Base-by-base conservation (phyloP, 2,113 vertebrate species). In the Gallinago media region DNA sequence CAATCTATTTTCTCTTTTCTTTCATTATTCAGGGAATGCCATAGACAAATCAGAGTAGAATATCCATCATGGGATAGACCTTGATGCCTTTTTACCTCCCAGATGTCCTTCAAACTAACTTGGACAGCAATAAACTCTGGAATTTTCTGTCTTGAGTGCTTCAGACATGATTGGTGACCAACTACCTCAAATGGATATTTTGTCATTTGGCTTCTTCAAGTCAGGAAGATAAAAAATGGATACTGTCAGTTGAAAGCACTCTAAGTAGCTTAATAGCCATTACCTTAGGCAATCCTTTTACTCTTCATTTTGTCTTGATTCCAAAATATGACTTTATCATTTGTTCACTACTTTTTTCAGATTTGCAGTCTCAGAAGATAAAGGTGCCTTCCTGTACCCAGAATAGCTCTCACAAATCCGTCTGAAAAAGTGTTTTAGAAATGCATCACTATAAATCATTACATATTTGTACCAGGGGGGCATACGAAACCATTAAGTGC, bases 301-400 rank as follows among this genome's bases (percentile, higher is more conserved):
- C 42, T 96, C 59, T 80, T 71, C 63, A 49, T 94, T 96, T 94
- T 93, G 75, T 90, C 93, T 82, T 49, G 26, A 59, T 96, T 92
- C 82, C 92, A 96, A 65, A 85, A 85, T 20, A 86, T 44, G 75
- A 90, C 78, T 73, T 85, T 27, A 72, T 44, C 22, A 36, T 91
- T 88, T 94, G 62, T 88, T 68, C 49, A 18, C 36, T 75, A 5
- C 62, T 83, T 82, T 62, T 62, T 86, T 76, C 58, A 73, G 66
- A 66, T 94, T 77, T 94, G 75, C 89, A 70, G 46, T 42, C 92
- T 93, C 29, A 55, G 67, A 93, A 93, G 55, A 80, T 20, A 34
- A 88, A 95, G 67, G 16, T 90, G 67, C 75, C 81, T 85, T 90
- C 46, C 59, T 85, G 29, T 66, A 55, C 38, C 59, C 66, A 70